Evolutionary conservation across 2,888 invertebrate genomes (phyloP).

Genomic region (Entomobrya multifasciata): DNA sequence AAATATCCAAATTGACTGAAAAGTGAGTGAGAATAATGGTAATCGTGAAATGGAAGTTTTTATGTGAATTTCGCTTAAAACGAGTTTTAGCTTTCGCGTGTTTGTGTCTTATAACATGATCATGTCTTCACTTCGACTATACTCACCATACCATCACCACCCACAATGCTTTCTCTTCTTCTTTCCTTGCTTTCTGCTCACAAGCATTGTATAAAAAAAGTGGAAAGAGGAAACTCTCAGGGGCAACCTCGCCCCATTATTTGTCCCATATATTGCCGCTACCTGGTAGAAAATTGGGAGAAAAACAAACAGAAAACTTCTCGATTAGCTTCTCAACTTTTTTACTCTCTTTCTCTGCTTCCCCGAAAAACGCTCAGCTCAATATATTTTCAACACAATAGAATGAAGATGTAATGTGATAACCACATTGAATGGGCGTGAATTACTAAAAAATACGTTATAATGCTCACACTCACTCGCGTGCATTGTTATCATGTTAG

Average conservation of each 20-base stretch:
- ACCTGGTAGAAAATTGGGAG: slow-evolving; percentile 65
- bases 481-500: slow-evolving; percentile 36
- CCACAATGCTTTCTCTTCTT: not conserved
- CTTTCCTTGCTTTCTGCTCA: not conserved
- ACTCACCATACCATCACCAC: slow-evolving; percentile 4
- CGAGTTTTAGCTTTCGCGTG: slow-evolving; percentile 52
- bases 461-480: not conserved
- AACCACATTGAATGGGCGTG: slow-evolving; percentile 62
- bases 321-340: slow-evolving; percentile 68
- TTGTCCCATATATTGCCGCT: slow-evolving; percentile 59
- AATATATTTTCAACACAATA: not conserved
- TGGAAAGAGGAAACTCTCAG: slow-evolving; percentile 55
- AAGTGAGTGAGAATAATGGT: slow-evolving; percentile 64
- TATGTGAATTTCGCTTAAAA: slow-evolving; percentile 65
- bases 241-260: slow-evolving; percentile 68
- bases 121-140: slow-evolving; percentile 13
- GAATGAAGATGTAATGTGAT: slow-evolving; percentile 67
- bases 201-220: not conserved
- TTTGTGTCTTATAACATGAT: slow-evolving; percentile 32
- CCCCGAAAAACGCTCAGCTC: not conserved
- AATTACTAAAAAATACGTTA: slow-evolving; percentile 40
- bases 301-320: slow-evolving; percentile 68
- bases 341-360: slow-evolving; percentile 35
- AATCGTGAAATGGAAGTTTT: slow-evolving; percentile 63
- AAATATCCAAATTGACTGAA: slow-evolving; percentile 55